Evolutionary conservation across 2,888 invertebrate genomes (phyloP), one percentile per base, ranked within the genome.

Genomic region (Brachyptera putata): DNA sequence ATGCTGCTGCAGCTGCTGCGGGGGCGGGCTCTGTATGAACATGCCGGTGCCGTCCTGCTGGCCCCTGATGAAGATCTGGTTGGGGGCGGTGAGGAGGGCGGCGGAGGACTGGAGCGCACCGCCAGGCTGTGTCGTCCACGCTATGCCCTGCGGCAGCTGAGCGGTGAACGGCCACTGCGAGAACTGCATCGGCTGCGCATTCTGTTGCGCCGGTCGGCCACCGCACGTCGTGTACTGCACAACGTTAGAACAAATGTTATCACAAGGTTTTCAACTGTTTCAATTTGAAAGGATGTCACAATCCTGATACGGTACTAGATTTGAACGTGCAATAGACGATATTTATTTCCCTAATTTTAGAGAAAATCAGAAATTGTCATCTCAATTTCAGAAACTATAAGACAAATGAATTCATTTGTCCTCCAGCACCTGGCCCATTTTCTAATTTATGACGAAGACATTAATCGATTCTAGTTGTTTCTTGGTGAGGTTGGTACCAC

Each of bases 11-110:
- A 85, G 76, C 70, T 85, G 85, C 73, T 86, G 84, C 64, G 83
- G 84, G 13, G 91, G 89, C 66, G 86, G 87, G 66, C 84, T 85
- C 68, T 88, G 89, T 68, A 93, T 91, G 71, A 90, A 92, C 89
- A 94, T 89, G 21, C 63, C 63, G 48, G 60, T 66, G 5, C 80
- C 82, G 71, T 91, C 91, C 1, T 86, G 84, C 70, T 90, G 91
- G 18, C 90, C 89, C 39, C 92, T 77, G 66, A 93, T 91, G 73
- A 89, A 87, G 69, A 92, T 91, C 5, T 87, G 89, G 76, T 90
- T 91, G 14, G 85, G 87, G 0, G 87, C 82, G 1, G 77, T 75
- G 7, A 76, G 74, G 11, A 89, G 77, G 3, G 89, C 74, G 0
- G 87, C 79, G 13, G 62, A 48, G 14, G 62, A 63, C 67, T 84